phyloP scores from a whole-genome alignment of 2,888 invertebrate species.

The Tipula confusa region DNA sequence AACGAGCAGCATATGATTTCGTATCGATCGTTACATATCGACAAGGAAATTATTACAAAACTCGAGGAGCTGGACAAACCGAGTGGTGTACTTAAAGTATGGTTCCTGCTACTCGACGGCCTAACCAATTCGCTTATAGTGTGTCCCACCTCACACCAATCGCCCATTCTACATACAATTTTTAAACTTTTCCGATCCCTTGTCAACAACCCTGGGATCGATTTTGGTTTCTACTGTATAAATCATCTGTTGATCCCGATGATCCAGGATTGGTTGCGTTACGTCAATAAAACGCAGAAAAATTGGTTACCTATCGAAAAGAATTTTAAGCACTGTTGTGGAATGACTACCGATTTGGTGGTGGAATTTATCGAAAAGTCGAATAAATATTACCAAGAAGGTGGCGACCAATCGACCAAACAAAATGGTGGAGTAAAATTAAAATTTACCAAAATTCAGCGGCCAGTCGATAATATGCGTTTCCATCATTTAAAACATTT shows the following conservation, averaged over 20 bases:
- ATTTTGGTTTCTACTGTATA: conserved; percentile 86
- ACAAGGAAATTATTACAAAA: conserved; percentile 50
- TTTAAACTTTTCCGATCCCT: conserved; percentile 78
- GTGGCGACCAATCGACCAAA: not conserved
- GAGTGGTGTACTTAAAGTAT: conserved; percentile 81
- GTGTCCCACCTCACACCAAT: conserved; percentile 84
- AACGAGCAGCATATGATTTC: conserved; percentile 60
- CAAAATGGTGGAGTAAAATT: conserved; percentile 33
- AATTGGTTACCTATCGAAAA: conserved; percentile 75
- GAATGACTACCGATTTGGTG: conserved; percentile 84
- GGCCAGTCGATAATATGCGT: conserved; percentile 46
- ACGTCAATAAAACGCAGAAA: conserved; percentile 64
- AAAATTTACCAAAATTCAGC: conserved; percentile 43
- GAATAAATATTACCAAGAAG: conserved; percentile 42
- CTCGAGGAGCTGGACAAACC: conserved; percentile 64
- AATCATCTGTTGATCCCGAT: conserved; percentile 88
- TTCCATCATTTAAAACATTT: conserved; percentile 43
- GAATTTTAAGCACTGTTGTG: conserved; percentile 93
- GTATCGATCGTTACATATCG: conserved; percentile 49
- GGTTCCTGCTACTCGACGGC: conserved; percentile 86
- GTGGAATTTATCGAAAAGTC: conserved; percentile 79
- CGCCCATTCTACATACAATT: conserved; percentile 79
- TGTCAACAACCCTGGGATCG: conserved; percentile 74
- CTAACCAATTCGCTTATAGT: conserved; percentile 74
- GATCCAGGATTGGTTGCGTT: conserved; percentile 88